Percentiles rank a stretch among this genome's conserved stretches.
Evolutionary conservation across 2,113 vertebrate species (phyloP).

Genomic region (Elgaria multicarinata): DNA sequence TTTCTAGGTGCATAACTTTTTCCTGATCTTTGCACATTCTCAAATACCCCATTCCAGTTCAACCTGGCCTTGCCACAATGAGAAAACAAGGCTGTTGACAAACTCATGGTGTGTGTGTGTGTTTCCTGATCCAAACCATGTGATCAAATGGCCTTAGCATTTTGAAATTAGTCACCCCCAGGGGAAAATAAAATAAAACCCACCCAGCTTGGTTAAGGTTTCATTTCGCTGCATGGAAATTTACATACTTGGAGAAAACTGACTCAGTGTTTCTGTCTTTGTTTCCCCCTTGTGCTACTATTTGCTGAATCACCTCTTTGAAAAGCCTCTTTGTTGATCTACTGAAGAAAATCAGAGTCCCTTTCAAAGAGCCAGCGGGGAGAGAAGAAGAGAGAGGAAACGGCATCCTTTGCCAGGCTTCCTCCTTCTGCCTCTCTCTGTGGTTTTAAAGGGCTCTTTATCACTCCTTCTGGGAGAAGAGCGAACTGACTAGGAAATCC

Average conservation of each 20-base stretch:
- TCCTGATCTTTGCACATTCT: conserved; percentile 17
- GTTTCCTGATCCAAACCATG: not conserved
- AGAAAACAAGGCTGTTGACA: not conserved
- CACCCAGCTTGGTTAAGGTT: fast-evolving
- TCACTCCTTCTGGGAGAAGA: conserved; percentile 12
- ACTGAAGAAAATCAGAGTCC: conserved; percentile 26
- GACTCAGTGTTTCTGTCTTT: not conserved
- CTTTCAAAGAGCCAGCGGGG: conserved; percentile 28
- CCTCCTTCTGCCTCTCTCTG: not conserved
- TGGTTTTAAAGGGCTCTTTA: not conserved
- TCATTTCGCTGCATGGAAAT: not conserved
- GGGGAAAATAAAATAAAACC: not conserved
- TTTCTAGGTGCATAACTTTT: conserved; percentile 34
- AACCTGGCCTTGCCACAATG: conserved; percentile 28
- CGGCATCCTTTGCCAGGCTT: conserved; percentile 21
- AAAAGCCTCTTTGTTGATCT: conserved; percentile 45
- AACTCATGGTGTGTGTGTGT: not conserved
- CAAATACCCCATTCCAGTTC: conserved; percentile 17
- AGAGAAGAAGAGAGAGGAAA: conserved; percentile 28
- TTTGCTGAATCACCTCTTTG: conserved; percentile 56
- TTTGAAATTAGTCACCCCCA: conserved; percentile 13
- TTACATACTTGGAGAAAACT: conserved; percentile 22
- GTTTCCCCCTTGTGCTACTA: not conserved
- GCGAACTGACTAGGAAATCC: conserved; percentile 15
- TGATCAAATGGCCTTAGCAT: not conserved